These are phyloP conservation scores for Phoxinus dragarum DNA, from an alignment of 2,797 vertebrate species.

Conservation along the genomic window DNA sequence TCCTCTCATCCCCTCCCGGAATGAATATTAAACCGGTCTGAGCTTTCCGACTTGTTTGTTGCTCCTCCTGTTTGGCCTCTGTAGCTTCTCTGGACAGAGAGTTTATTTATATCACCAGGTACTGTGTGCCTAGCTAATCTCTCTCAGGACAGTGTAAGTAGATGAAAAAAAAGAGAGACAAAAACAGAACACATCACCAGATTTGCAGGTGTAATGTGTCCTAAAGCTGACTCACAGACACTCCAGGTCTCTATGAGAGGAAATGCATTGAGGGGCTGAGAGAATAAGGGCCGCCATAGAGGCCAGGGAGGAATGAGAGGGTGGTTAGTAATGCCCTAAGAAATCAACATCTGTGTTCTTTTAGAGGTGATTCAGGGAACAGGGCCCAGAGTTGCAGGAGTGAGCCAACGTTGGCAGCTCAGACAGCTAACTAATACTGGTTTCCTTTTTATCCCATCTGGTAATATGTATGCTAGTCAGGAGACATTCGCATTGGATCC, in stretches of 20 bases:
- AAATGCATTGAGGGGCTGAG: constrained; percentile 15
- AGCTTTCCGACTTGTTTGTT: constrained; percentile 22
- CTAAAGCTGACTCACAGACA: constrained; percentile 45
- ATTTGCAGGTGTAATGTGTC: constrained; percentile 52
- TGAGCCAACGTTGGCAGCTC: constrained; percentile 44
- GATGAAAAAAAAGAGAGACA: neutral
- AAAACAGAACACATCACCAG: constrained; percentile 27
- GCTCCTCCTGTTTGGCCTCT: constrained; percentile 9
- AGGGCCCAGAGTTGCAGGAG: neutral
- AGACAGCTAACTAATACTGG: constrained; percentile 26
- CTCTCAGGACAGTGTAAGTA: constrained; percentile 28
- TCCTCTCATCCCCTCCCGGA: constrained; percentile 40
- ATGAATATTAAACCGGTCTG: constrained; percentile 45
- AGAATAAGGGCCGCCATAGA: constrained; percentile 11
- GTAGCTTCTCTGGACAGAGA: constrained; percentile 15
- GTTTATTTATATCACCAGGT: constrained; percentile 53
- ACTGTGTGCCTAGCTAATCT: constrained; percentile 39
- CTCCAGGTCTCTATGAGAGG: constrained; percentile 15
- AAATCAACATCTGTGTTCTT: constrained; percentile 56
- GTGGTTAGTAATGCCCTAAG: constrained; percentile 29
- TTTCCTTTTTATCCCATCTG: constrained; percentile 58
- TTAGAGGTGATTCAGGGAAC: constrained; percentile 40
- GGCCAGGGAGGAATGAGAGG: constrained; percentile 25
- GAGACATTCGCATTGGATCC: neutral
- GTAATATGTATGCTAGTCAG: constrained; percentile 43